Evolutionary conservation across 1,140 invertebrate species (phyloP).

Genomic region (Penaeus vannamei): DNA sequence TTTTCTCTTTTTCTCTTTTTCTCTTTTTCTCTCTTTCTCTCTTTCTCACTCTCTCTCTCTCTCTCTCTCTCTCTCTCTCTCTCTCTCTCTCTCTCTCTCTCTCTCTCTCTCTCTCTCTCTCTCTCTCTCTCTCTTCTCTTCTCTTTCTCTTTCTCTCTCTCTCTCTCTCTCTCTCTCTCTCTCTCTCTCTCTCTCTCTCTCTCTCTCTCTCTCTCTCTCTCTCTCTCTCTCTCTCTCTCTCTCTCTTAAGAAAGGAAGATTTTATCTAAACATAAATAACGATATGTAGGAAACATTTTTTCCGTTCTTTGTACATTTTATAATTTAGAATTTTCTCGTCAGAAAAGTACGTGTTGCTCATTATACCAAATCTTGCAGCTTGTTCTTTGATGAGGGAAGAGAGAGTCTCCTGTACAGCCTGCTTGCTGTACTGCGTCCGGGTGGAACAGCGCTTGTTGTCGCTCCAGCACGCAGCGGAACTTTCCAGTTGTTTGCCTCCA

Average conservation of each 20-base stretch:
- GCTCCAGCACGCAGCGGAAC: conserved; percentile 57
- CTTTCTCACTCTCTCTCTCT: too few species aligned
- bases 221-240: not conserved
- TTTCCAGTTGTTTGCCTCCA: conserved; percentile 55
- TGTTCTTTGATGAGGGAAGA: conserved; percentile 87
- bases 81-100: not conserved
- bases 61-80: too few species aligned
- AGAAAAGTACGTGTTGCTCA: conserved; percentile 73
- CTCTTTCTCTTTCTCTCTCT: conserved; percentile 23
- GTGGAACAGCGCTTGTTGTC: conserved; percentile 56
- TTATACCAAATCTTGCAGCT: conserved; percentile 84
- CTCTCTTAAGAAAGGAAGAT: too few species aligned
- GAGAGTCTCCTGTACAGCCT: conserved; percentile 81
- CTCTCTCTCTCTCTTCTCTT: too few species aligned
- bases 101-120: conserved; percentile 29
- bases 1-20: not conserved
- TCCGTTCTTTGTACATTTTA: too few species aligned
- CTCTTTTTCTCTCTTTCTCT: too few species aligned
- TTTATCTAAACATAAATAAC: too few species aligned
- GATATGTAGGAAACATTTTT: too few species aligned
- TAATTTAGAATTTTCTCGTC: not conserved
- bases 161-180: conserved; percentile 22
- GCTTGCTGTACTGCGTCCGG: conserved; percentile 77
- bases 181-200: conserved; percentile 21
- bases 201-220: not conserved